Base-by-base conservation (phyloP, 2,888 invertebrate genomes). In the Lithophane semibrunnea region DNA sequence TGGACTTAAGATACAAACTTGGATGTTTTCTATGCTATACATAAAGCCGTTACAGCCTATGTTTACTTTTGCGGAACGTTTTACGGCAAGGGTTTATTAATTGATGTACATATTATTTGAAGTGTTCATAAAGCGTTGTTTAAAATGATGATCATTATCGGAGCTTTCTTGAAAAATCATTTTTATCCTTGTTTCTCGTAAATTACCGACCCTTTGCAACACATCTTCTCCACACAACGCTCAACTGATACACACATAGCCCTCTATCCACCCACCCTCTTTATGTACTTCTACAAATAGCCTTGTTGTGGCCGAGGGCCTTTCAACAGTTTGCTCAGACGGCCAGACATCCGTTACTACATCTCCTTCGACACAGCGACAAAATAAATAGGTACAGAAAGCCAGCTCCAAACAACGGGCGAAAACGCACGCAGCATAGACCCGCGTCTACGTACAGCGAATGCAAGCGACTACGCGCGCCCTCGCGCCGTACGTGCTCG, bases 301-400 rank as follows among this genome's bases (percentile, higher is more conserved):
- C 68, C 47, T 24, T 61, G 54, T 84, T 73, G 84, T 69, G 58
- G 49, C 24, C 61, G 60, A 65, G 24, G 8, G 65, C 61, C 71
- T 75, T 63, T 73, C 83, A 67, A 63, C 66, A 70, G 85, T 84
- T 84, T 75, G 73, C 73, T 47, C 63, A 58, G 61, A 73, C 54
- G 37, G 7, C 42, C 67, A 63, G 74, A 80, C 84, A 60, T 83
- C 80, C 68, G 81, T 54, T 66, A 56, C 52, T 18, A 18, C 63
- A 73, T 66, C 66, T 61, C 18, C 66, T 60, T 42, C 18, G 37
- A 71, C n/a, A 37, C 2, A 54, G 29, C 4, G 54, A 37, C 52
- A 10, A 21, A 37, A 61, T 37, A 54, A 8, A 16, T 37, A 2
- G 2, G 1, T 21, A 21, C 37, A 79, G 24, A 79, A 68, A 21